Base-by-base conservation (phyloP, 2,888 invertebrate species). In the Darwinula stevensoni region DNA sequence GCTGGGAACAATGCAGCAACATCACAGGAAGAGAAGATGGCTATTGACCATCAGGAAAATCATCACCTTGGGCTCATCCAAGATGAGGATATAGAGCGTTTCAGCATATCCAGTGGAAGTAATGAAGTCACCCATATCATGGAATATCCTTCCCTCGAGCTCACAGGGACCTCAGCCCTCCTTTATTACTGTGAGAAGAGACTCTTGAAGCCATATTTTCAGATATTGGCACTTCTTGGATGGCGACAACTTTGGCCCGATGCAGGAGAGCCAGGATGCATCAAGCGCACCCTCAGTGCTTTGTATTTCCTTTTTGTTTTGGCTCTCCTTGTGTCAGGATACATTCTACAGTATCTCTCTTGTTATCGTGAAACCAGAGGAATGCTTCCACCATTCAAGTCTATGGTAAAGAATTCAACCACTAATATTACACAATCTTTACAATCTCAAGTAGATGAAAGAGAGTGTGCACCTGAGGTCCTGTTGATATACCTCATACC, bases 151-250 rank as follows among this genome's bases (percentile, higher is more conserved):
- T 62, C 63, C 44, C 59, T 61, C 27, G 62, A 65, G 40, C 61
- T 63, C 40, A 57, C 65, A 49, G 72, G 70, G 42, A 71, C 72
- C 17, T 72, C 74, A 9, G 70, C 71, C 6, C 64, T 74, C 39
- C 57, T 76, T 46, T 63, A 64, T 47, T 73, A 72, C 45, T 76
- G 76, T 56, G 73, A 76, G 54, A 63, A 62, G 34, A 73, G 71
- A 63, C 71, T 76, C 47, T 53, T 76, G 34, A 58, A 62, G 22
- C 75, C 75, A 1, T 76, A 76, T 48, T 53, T 74, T 39, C 59
- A 67, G 40, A 53, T 76, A 4, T 50, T 76, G 40, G 65, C 67
- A 16, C 52, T 72, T 29, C 68, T 73, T 55, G 75, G 75, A 12
- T 53, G 75, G 37, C 61, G 72, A 40, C 71, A 74, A 9, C 58